Evolutionary conservation across 2,113 vertebrate genomes (phyloP), one percentile per base, ranked within the genome.

Genomic region (Orthonyx spaldingii): DNA sequence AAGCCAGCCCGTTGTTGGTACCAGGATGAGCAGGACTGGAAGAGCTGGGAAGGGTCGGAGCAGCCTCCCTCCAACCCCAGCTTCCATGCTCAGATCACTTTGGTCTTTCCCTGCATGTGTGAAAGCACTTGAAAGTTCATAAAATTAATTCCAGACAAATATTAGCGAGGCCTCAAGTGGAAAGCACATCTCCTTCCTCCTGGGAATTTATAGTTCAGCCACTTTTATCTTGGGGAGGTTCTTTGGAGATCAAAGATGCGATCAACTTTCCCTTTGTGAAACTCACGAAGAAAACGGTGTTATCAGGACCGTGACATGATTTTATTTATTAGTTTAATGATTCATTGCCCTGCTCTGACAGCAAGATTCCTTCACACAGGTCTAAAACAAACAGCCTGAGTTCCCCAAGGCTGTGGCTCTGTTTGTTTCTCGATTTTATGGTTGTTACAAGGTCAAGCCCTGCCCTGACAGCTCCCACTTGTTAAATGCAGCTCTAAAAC

Each of bases 101-200:
- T 26, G 52, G 64, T 72, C 85, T 93, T 27, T 88, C 55, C 10
- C 57, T 44, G 57, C 93, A 75, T 17, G 55, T 47, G 82, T 39
- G 74, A 90, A 95, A 87, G 87, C 92, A 84, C 90, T 96, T 95
- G 78, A 79, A 94, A 93, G 90, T 94, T 91, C 64, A 69, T 85
- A 32, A 88, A 91, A 95, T 94, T 85, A 93, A 96, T 92, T 96
- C 79, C 85, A 93, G 90, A 95, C 82, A 76, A 93, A 90, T 90
- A 91, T 91, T 93, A 91, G 59, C 0, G 33, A 94, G 70, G 87
- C 90, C 76, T 94, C 94, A 94, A 94, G 89, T 90, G 76, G 75
- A 91, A 93, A 94, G 90, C 91, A 93, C 85, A 96, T 88, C 87
- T 89, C 41, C 66, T 85, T 79, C 91, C 93, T 90, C 83, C 90